Percentiles rank a stretch among this genome's conserved stretches.
These are phyloP conservation scores for Phaenicophaeus curvirostris DNA, from an alignment of 2,797 vertebrate species.

Conservation along the genomic window DNA sequence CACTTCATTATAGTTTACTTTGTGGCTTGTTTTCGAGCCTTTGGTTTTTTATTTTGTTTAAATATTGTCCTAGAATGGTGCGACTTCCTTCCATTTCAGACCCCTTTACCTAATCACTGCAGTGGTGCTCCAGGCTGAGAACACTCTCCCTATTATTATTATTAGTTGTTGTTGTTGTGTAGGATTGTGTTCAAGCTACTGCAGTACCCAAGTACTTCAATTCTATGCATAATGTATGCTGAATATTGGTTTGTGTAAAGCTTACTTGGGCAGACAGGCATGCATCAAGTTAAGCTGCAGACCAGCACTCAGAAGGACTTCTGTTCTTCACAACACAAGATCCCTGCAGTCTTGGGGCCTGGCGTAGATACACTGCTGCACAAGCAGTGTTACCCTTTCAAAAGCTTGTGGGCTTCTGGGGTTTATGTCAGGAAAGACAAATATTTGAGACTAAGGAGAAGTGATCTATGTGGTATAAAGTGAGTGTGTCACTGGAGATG, in stretches of 20 bases:
- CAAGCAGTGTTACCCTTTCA: not conserved
- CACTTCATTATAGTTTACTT: not conserved
- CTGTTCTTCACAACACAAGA: not conserved
- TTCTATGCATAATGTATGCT: not conserved
- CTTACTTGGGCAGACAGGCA: not conserved
- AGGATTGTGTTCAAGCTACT: not conserved
- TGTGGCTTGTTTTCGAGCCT: conserved; percentile 9
- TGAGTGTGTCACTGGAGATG: not conserved
- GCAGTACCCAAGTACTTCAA: not conserved
- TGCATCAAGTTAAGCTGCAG: not conserved
- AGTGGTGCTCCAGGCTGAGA: not conserved
- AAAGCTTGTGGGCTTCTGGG: not conserved
- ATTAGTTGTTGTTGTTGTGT: not conserved
- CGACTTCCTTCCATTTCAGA: not conserved
- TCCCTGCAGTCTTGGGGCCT: not conserved
- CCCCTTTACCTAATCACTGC: not conserved
- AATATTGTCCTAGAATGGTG: not conserved
- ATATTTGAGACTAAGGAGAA: not conserved
- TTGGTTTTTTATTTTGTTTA: not conserved
- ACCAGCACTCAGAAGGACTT: not conserved
- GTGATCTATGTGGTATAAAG: not conserved
- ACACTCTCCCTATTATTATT: not conserved
- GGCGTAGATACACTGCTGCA: not conserved
- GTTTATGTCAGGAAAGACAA: not conserved
- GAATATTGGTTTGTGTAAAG: not conserved